A percentile compares a stretch with the other conserved stretches of the same genome.
phyloP scores from a whole-genome alignment of 30 jellyfish, hydroid and myxozoan genomes.

The Aurelia aurita complex sp. Pacific region DNA sequence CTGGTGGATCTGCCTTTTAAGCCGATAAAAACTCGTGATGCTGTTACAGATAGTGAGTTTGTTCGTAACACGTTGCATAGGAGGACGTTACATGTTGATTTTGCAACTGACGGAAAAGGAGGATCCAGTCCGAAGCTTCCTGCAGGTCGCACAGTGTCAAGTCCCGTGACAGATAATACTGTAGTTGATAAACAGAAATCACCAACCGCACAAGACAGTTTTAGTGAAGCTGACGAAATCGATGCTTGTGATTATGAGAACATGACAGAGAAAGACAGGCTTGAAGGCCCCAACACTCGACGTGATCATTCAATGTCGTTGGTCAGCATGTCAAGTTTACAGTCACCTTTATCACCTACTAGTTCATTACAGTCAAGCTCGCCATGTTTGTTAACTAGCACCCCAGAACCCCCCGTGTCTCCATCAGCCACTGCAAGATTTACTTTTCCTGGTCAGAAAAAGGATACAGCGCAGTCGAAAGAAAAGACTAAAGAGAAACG shows the following conservation, averaged over 20 bases:
- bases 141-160: constrained; percentile 7
- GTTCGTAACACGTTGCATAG: constrained; percentile 78
- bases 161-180: constrained; percentile 1
- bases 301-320: constrained; percentile 21
- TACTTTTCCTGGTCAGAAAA: constrained; percentile 13
- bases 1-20: constrained; percentile 56
- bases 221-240: constrained; percentile 23
- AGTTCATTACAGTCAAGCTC: constrained; percentile 18
- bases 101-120: constrained; percentile 17
- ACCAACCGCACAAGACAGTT: too few species aligned
- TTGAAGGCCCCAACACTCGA: background rate
- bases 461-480: constrained; percentile 20
- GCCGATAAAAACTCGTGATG: constrained; percentile 30
- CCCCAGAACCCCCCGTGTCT: constrained; percentile 6
- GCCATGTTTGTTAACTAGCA: constrained; percentile 6
- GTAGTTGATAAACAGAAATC: too few species aligned
- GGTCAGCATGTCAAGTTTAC: background rate
- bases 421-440: constrained; percentile 10
- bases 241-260: constrained; percentile 7
- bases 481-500: constrained; percentile 42
- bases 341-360: constrained; percentile 29
- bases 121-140: background rate
- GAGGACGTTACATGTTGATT: constrained; percentile 81
- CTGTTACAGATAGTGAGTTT: constrained; percentile 64
- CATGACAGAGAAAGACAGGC: background rate